A percentile compares a stretch with the other conserved stretches of the same genome.
These are phyloP conservation scores for Eira barbara DNA, from an alignment of 2,113 vertebrate species.

Conservation along the genomic window DNA sequence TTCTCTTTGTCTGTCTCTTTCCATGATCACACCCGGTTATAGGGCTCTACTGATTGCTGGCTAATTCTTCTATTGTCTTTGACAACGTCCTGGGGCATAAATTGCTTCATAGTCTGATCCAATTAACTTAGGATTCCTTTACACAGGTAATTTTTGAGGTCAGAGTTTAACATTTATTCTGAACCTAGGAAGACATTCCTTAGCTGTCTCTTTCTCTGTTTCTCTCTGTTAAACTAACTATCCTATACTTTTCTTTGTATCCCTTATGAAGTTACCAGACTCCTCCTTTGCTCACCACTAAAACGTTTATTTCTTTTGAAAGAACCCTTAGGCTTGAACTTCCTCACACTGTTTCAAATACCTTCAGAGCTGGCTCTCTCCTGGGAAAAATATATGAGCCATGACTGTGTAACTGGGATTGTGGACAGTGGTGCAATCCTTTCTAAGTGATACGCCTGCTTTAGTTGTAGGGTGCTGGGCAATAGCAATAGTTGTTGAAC, in stretches of 20 bases:
- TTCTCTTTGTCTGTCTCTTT: not conserved
- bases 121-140: not conserved
- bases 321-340: not conserved
- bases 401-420: not conserved
- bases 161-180: not conserved
- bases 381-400: not conserved
- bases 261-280: not conserved
- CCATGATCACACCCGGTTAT: not conserved
- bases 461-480: not conserved
- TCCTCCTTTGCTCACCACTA: not conserved
- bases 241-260: not conserved
- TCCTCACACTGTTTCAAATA: not conserved
- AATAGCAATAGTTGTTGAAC: not conserved
- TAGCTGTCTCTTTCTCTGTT: not conserved
- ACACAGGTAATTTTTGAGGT: not conserved
- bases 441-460: not conserved
- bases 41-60: not conserved
- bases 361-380: not conserved
- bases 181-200: not conserved
- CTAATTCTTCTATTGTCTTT: not conserved
- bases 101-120: not conserved
- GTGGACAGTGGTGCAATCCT: not conserved
- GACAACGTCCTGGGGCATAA: not conserved
- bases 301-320: not conserved
- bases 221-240: not conserved